Conservation (phyloP, 2,113 vertebrate genomes). For the Raja brachyura region DNA sequence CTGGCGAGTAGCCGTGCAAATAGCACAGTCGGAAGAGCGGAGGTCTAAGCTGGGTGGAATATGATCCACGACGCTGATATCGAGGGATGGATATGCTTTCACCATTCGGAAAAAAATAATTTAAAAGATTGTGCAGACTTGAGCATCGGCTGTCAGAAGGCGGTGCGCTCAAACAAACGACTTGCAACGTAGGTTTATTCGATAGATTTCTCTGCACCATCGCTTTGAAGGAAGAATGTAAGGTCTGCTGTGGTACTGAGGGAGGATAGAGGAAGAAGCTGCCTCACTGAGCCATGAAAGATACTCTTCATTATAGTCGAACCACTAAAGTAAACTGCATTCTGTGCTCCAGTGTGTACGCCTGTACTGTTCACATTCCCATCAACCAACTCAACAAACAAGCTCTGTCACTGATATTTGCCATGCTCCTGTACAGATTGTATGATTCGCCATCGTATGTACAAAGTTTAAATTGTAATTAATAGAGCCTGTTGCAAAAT, state of each 20-base stretch:
- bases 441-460: conserved; percentile 78
- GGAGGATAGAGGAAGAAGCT: conserved; percentile 67
- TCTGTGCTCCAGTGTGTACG: conserved; percentile 69
- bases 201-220: conserved; percentile 6
- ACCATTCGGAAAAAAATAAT: conserved; percentile 4
- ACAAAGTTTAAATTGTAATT: conserved; percentile 85
- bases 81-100: neutral
- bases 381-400: conserved; percentile 51
- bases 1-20: neutral
- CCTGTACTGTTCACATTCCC: conserved; percentile 72
- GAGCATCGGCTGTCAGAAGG: conserved; percentile 23
- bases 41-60: conserved; percentile 16
- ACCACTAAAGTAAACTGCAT: conserved; percentile 80
- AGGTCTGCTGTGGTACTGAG: conserved; percentile 60
- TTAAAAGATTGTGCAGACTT: conserved; percentile 3
- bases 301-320: conserved; percentile 67
- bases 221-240: conserved; percentile 34
- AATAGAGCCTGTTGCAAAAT: conserved; percentile 81
- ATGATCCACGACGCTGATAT: neutral
- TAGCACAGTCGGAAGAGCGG: neutral
- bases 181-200: neutral
- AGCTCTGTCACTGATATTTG: conserved; percentile 80
- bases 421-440: conserved; percentile 83
- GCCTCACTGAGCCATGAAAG: conserved; percentile 87
- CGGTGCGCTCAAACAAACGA: neutral